Percentiles rank a stretch among this genome's conserved stretches.
phyloP scores from a whole-genome alignment of 2,888 invertebrate species.

The Acanthosepion lycidas region DNA sequence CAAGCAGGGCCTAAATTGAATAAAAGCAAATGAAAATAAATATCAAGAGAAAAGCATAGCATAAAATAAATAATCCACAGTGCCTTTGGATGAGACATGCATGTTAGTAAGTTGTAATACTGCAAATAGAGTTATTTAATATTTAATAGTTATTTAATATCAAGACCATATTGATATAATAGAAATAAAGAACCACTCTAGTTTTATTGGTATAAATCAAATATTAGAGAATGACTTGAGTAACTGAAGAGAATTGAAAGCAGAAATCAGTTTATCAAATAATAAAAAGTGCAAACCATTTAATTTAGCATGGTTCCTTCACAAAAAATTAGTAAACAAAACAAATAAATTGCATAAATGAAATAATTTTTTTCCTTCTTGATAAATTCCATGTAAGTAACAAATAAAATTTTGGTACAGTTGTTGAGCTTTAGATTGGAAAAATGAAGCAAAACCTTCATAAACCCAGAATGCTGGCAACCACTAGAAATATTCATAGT shows the following conservation, averaged over 20 bases:
- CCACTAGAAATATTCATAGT: background rate
- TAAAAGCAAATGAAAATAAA: background rate
- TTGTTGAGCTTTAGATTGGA: background rate
- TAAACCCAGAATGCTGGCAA: background rate
- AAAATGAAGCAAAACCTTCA: background rate
- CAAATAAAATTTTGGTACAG: background rate
- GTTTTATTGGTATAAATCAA: background rate
- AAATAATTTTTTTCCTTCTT: background rate
- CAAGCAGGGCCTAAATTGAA: background rate
- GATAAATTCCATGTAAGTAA: background rate
- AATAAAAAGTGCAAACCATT: background rate
- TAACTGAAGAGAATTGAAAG: background rate
- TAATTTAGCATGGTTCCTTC: background rate
- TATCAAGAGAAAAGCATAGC: background rate
- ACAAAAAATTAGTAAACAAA: background rate
- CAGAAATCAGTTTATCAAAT: background rate
- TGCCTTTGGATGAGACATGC: background rate
- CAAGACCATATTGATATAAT: background rate
- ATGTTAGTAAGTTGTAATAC: background rate
- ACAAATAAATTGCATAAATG: conserved; percentile 4
- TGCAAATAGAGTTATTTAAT: background rate
- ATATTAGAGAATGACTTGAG: background rate
- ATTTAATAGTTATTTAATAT: background rate
- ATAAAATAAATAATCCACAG: background rate
- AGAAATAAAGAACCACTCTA: background rate